Conservation (phyloP, 2,113 vertebrate genomes). For the Trogon surrucura region DNA sequence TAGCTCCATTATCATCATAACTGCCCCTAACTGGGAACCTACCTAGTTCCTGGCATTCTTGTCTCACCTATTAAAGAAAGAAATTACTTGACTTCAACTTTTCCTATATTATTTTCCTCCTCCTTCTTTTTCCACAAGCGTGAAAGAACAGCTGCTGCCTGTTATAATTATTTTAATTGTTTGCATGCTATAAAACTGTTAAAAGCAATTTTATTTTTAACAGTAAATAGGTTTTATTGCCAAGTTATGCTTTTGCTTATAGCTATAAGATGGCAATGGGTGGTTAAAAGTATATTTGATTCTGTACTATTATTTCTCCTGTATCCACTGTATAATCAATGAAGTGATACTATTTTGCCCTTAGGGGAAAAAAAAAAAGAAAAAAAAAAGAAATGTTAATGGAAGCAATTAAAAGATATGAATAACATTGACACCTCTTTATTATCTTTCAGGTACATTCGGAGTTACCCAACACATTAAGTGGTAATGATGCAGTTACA, state of each 20-base stretch:
- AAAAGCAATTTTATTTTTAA: constrained; percentile 80
- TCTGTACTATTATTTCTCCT: constrained; percentile 52
- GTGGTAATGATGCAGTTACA: constrained; percentile 73
- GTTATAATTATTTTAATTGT: constrained; percentile 76
- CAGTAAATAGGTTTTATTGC: constrained; percentile 80
- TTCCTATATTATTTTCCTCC: not conserved
- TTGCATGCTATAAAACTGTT: constrained; percentile 71
- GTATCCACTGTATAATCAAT: constrained; percentile 62
- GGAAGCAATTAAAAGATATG: constrained; percentile 77
- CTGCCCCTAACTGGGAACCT: not conserved
- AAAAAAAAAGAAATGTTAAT: constrained; percentile 52
- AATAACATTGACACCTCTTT: constrained; percentile 72
- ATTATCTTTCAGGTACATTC: constrained; percentile 75
- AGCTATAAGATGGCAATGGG: constrained; percentile 62
- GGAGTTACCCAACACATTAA: constrained; percentile 66
- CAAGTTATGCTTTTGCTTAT: constrained; percentile 62
- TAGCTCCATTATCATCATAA: not conserved
- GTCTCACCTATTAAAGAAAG: not conserved
- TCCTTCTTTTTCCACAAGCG: not conserved
- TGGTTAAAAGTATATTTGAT: constrained; percentile 65
- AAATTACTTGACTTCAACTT: not conserved
- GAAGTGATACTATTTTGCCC: constrained; percentile 71
- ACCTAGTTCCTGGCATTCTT: not conserved
- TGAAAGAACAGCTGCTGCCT: constrained; percentile 53
- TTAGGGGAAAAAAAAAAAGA: constrained; percentile 29